phyloP scores from a whole-genome alignment of 1,140 invertebrate genomes.

The Nephila pilipes region DNA sequence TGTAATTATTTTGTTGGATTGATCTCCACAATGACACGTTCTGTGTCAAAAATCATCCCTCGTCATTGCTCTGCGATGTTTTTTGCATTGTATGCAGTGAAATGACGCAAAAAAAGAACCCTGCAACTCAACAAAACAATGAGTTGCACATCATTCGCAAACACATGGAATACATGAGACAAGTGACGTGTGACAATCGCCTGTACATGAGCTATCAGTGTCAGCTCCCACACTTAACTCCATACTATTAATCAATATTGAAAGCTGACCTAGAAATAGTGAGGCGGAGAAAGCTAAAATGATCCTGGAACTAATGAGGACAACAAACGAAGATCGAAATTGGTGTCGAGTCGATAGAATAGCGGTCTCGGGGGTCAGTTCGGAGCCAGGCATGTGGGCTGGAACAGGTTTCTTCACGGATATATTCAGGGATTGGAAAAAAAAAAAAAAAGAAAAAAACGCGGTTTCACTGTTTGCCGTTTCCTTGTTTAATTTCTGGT shows the following conservation, averaged over 20 bases:
- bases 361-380: background rate
- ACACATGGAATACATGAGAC: background rate
- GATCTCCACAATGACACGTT: too few relatives aligned
- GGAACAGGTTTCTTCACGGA: constrained; percentile 31
- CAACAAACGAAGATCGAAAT: constrained; percentile 54
- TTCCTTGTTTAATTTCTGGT: background rate
- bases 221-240: constrained; percentile 22
- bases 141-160: background rate
- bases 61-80: too few relatives aligned
- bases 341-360: constrained; percentile 37
- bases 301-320: constrained; percentile 56
- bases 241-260: constrained; percentile 56
- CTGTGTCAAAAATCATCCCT: too few relatives aligned
- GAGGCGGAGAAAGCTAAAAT: constrained; percentile 41
- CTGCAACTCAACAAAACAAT: background rate
- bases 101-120: too few relatives aligned
- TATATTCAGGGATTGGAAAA: background rate
- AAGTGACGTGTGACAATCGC: background rate
- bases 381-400: constrained; percentile 2
- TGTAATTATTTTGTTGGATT: too few relatives aligned
- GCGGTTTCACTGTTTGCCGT: background rate
- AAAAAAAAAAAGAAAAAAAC: too few relatives aligned
- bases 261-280: constrained; percentile 57
- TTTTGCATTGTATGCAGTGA: too few relatives aligned
- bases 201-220: background rate